Percentiles rank a stretch among this genome's conserved stretches.
phyloP scores from a whole-genome alignment of 2,113 vertebrate genomes.

The Protobothrops mucrosquamatus region DNA sequence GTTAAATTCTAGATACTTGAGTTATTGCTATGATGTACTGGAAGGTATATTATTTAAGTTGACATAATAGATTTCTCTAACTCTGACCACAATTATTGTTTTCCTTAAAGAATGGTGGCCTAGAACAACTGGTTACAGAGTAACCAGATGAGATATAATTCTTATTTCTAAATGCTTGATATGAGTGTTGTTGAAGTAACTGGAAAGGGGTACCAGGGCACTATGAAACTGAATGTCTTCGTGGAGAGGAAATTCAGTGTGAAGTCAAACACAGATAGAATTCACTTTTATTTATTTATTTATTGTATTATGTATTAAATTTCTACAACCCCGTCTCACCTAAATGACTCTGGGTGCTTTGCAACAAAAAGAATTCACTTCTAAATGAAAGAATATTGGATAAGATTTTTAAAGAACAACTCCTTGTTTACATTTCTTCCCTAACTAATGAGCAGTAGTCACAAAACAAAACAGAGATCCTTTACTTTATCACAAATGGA shows the following conservation, averaged over 20 bases:
- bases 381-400: not conserved
- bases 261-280: not conserved
- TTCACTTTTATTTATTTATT: not conserved
- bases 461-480: not conserved
- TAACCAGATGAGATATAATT: not conserved
- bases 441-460: not conserved
- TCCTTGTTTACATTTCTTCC: not conserved
- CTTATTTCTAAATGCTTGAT: not conserved
- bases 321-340: not conserved
- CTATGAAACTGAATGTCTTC: not conserved
- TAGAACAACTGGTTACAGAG: not conserved
- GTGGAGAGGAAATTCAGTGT: not conserved
- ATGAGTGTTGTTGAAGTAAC: not conserved
- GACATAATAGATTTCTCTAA: not conserved
- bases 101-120: not conserved
- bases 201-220: not conserved
- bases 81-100: not conserved
- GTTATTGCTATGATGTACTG: not conserved
- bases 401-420: not conserved
- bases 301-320: not conserved
- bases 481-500: not conserved
- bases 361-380: not conserved
- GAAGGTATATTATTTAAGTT: not conserved
- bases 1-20: not conserved
- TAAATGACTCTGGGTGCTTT: not conserved